These are phyloP conservation scores for Sebastes itinus DNA, from an alignment of 2,797 vertebrate genomes.

Conservation along the genomic window DNA sequence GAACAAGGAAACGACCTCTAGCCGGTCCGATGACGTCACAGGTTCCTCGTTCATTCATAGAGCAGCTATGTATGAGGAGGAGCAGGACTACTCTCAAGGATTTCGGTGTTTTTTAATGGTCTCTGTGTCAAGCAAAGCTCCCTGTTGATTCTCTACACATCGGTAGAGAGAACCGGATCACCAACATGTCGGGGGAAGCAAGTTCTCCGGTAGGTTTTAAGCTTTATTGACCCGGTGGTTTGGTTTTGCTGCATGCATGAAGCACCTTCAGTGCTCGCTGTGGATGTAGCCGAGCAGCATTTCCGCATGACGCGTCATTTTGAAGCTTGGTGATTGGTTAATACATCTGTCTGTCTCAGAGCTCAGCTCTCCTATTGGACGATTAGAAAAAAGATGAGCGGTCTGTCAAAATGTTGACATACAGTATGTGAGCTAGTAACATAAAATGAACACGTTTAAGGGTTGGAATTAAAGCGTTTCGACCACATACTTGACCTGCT, in stretches of 20 bases:
- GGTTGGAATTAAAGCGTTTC: background rate
- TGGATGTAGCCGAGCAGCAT: background rate
- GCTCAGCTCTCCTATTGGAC: conserved; percentile 47
- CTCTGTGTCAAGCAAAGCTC: background rate
- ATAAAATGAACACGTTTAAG: fast-evolving
- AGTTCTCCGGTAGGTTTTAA: conserved; percentile 53
- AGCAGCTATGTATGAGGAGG: background rate
- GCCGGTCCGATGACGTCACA: conserved; percentile 41
- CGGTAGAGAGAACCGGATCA: background rate
- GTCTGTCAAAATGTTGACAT: background rate
- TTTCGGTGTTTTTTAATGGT: background rate
- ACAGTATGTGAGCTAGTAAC: background rate
- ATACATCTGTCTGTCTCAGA: background rate
- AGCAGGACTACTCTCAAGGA: background rate
- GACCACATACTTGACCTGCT: background rate
- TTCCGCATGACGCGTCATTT: conserved; percentile 6
- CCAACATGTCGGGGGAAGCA: conserved; percentile 63
- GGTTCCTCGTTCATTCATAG: conserved; percentile 26
- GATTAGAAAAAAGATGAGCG: background rate
- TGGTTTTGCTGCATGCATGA: background rate
- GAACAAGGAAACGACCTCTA: conserved; percentile 69
- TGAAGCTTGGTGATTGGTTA: conserved; percentile 56
- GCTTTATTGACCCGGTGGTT: background rate
- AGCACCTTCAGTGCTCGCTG: background rate
- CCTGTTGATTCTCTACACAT: background rate